phyloP scores from a whole-genome alignment of 1,140 invertebrate genomes.

The Caenorhabditis latens region DNA sequence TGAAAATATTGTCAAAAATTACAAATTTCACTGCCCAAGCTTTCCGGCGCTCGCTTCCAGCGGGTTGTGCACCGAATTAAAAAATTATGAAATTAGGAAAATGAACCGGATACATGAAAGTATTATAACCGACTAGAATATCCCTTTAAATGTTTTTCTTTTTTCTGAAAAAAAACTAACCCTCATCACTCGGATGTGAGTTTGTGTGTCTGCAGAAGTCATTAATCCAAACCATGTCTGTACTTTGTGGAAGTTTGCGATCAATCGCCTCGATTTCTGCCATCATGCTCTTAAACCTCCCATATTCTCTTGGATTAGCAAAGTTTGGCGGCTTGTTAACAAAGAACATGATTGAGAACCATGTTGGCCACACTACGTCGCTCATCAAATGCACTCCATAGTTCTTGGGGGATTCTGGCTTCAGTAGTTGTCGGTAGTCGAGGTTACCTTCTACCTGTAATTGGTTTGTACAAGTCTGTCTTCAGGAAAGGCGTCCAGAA shows the following conservation, averaged over 20 bases:
- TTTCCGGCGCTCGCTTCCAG: too few relatives aligned
- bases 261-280: slow-evolving; percentile 37
- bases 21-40: too few relatives aligned
- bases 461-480: not conserved
- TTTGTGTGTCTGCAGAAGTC: slow-evolving; percentile 49
- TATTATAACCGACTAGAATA: too few relatives aligned
- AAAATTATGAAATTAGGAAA: too few relatives aligned
- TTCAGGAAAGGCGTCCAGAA: too few relatives aligned
- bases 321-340: slow-evolving; percentile 60
- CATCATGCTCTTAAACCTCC: slow-evolving; percentile 49
- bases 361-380: slow-evolving; percentile 61
- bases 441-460: slow-evolving; percentile 49
- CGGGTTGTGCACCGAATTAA: too few relatives aligned
- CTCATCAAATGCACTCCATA: slow-evolving; percentile 62
- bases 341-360: slow-evolving; percentile 63
- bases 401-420: slow-evolving; percentile 21
- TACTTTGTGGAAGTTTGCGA: slow-evolving; percentile 8
- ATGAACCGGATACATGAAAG: too few relatives aligned
- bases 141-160: not conserved
- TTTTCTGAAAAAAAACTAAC: not conserved
- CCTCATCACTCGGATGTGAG: slow-evolving; percentile 5
- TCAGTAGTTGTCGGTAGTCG: slow-evolving; percentile 58
- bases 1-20: too few relatives aligned
- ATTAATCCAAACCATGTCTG: slow-evolving; percentile 60
- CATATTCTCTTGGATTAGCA: slow-evolving; percentile 28